Conservation (phyloP, 2,888 invertebrate genomes). For the Drosophila melanosoma region DNA sequence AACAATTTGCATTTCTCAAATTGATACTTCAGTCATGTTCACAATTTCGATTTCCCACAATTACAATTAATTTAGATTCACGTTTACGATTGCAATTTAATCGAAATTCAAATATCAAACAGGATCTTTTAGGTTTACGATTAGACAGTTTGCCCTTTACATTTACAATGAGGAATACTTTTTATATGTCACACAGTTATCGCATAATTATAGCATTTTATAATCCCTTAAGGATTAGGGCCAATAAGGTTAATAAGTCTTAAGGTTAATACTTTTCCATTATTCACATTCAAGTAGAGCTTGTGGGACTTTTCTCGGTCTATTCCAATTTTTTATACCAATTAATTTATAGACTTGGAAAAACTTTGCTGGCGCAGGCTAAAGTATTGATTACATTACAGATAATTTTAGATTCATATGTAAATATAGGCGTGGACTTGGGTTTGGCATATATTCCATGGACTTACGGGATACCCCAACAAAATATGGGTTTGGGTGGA, state of each 20-base stretch:
- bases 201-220: slow-evolving; percentile 40
- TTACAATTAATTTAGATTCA: background rate
- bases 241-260: background rate
- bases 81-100: background rate
- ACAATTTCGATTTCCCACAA: slow-evolving; percentile 17
- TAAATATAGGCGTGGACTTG: slow-evolving; percentile 42
- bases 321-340: slow-evolving; percentile 9
- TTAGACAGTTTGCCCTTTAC: slow-evolving; percentile 21
- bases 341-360: slow-evolving; percentile 43
- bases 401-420: background rate
- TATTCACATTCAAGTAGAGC: slow-evolving; percentile 9
- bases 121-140: slow-evolving; percentile 8
- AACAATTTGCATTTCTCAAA: slow-evolving; percentile 27
- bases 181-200: slow-evolving; percentile 50
- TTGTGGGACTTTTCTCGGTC: slow-evolving; percentile 3
- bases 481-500: slow-evolving; percentile 12
- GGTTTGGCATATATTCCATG: slow-evolving; percentile 20
- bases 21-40: slow-evolving; percentile 36
- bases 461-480: slow-evolving; percentile 17
- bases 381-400: slow-evolving; percentile 22
- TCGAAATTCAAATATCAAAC: slow-evolving; percentile 1
- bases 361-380: slow-evolving; percentile 74
- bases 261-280: slow-evolving; percentile 1
- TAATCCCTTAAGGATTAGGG: slow-evolving; percentile 29
- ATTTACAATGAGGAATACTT: slow-evolving; percentile 50